Conservation (phyloP, 2,888 invertebrate species). For the Andrena trimmerana region DNA sequence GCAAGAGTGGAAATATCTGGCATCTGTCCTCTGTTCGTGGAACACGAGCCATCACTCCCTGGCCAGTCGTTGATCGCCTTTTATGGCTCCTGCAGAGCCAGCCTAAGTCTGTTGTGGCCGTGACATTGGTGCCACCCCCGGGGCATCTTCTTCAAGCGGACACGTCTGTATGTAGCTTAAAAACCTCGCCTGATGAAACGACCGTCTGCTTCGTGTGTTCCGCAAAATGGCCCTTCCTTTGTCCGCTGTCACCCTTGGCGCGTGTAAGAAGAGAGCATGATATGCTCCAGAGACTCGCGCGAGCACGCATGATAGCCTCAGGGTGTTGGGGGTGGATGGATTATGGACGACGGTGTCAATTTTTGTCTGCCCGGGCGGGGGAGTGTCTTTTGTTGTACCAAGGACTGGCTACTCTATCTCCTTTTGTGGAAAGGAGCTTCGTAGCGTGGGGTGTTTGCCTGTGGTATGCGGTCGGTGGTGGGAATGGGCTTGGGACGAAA, state of each 20-base stretch:
- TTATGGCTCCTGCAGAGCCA: not conserved
- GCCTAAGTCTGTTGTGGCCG: too few species aligned
- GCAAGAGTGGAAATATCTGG: constrained; percentile 5
- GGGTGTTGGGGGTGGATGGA: too few species aligned
- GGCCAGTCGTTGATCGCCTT: constrained; percentile 8
- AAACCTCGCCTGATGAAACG: constrained; percentile 8
- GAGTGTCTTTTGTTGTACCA: too few species aligned
- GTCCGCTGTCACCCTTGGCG: not conserved
- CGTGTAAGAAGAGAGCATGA: constrained; percentile 2
- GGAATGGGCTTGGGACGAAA: too few species aligned
- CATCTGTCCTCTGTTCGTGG: not conserved
- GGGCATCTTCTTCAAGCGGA: constrained; percentile 7
- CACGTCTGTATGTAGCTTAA: constrained; percentile 33
- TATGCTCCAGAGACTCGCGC: not conserved
- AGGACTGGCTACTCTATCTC: too few species aligned
- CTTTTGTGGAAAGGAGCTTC: too few species aligned
- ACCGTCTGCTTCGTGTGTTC: not conserved
- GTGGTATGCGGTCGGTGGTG: too few species aligned
- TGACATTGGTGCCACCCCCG: not conserved
- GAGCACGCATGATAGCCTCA: not conserved
- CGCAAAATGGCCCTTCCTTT: not conserved
- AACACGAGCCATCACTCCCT: not conserved
- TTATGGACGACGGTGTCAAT: not conserved
- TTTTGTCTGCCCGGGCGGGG: too few species aligned
- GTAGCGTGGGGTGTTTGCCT: too few species aligned